Evolutionary conservation across 2,888 invertebrate species (phyloP).

Genomic region (Sarcophaga subvicina): DNA sequence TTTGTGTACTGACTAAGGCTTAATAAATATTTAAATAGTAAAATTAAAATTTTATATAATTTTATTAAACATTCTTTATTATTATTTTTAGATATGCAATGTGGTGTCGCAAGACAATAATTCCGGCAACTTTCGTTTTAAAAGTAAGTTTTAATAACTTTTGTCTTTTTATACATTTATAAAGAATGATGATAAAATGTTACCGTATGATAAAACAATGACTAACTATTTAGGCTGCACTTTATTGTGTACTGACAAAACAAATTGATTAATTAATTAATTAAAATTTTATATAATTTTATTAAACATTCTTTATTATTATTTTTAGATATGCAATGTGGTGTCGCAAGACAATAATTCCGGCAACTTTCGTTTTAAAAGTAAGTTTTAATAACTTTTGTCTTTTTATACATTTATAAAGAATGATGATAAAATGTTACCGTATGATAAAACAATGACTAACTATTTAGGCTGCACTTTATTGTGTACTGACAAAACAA

Average conservation of each 20-base stretch:
- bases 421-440: conserved; percentile 69
- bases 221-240: conserved; percentile 68
- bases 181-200: conserved; percentile 67
- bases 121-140: background rate
- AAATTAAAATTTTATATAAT: too few species aligned
- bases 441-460: conserved; percentile 69
- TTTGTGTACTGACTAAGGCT: conserved; percentile 67
- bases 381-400: background rate
- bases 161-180: background rate
- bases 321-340: background rate
- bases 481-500: conserved; percentile 63
- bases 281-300: too few species aligned
- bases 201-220: conserved; percentile 70
- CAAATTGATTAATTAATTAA: too few species aligned
- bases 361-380: background rate
- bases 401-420: conserved; percentile 7
- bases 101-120: background rate
- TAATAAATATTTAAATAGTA: too few species aligned
- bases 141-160: background rate
- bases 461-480: conserved; percentile 66
- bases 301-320: background rate
- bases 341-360: background rate
- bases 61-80: background rate
- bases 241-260: conserved; percentile 64
- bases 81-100: background rate